phyloP scores from a whole-genome alignment of 2,113 vertebrate species.

The Epinephelus lanceolatus region DNA sequence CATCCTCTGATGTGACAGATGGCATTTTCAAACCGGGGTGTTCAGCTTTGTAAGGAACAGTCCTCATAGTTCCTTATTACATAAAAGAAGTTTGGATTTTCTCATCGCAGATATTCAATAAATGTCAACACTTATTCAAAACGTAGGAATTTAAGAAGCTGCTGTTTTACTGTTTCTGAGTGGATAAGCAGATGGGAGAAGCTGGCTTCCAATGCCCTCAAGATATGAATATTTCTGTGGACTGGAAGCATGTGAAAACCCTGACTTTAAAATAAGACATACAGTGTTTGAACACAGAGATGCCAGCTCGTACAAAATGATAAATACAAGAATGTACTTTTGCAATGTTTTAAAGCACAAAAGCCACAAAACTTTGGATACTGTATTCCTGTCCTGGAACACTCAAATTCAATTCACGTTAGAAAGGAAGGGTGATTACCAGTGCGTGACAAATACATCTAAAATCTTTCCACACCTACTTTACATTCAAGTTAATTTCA shows the following conservation, averaged over 20 bases:
- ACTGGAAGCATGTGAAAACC: constrained; percentile 3
- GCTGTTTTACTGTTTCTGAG: constrained; percentile 30
- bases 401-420: neutral
- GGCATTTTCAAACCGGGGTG: neutral
- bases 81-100: neutral
- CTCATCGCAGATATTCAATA: neutral
- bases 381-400: neutral
- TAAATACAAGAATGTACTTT: neutral
- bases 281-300: neutral
- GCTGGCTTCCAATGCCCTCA: constrained; percentile 25
- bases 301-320: neutral
- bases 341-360: neutral
- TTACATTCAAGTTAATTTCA: constrained; percentile 21
- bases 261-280: neutral
- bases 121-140: constrained; percentile 2
- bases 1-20: neutral
- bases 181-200: constrained; percentile 56
- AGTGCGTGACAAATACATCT: neutral
- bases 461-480: constrained; percentile 15
- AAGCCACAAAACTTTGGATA: neutral
- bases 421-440: neutral
- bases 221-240: constrained; percentile 31
- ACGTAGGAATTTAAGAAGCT: neutral
- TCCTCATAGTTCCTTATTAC: neutral
- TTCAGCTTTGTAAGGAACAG: no score